Evolutionary conservation across 2,797 vertebrate species (phyloP), one percentile per base, ranked within the genome.

Genomic region (Cynopterus sphinx): DNA sequence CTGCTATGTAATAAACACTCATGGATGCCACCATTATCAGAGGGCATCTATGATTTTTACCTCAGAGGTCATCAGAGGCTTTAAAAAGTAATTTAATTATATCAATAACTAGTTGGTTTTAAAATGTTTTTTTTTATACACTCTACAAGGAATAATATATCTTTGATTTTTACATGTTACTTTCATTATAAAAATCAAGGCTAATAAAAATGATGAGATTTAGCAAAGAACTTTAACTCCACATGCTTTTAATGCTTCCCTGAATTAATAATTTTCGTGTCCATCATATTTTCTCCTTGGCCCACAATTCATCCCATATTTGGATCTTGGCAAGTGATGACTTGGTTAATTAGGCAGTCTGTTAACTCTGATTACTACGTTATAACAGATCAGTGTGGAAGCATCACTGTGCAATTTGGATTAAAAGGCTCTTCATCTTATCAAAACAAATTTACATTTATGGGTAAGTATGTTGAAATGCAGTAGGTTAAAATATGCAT

Each of bases 311-410:
- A 95, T 97, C 96, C 89, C 96, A 96, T 97, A 97, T 98, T 97
- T 98, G 97, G 96, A 96, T 98, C 91, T 98, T 96, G 96, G 97
- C 96, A 97, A 75, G 96, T 95, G 87, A 87, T 83, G 96, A 97
- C 97, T 98, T 98, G 98, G 98, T 98, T 98, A 98, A 98, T 98
- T 96, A 98, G 85, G 95, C 96, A 98, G 97, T 98, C 98, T 98
- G 97, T 98, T 98, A 98, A 98, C 98, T 98, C 97, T 98, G 97
- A 97, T 96, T 97, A 96, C 96, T 95, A 93, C 98, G 98, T 98
- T 96, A 97, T 97, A 97, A 90, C 97, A 97, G 94, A 97, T 97
- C 96, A 96, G 95, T 91, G 96, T 95, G 93, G 98, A 98, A 98
- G 95, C 92, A 95, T 98, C 93, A 65, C 97, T 98, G 97, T 98